Base-by-base conservation (phyloP, 2,888 invertebrate genomes). In the Nomada fabriciana region DNA sequence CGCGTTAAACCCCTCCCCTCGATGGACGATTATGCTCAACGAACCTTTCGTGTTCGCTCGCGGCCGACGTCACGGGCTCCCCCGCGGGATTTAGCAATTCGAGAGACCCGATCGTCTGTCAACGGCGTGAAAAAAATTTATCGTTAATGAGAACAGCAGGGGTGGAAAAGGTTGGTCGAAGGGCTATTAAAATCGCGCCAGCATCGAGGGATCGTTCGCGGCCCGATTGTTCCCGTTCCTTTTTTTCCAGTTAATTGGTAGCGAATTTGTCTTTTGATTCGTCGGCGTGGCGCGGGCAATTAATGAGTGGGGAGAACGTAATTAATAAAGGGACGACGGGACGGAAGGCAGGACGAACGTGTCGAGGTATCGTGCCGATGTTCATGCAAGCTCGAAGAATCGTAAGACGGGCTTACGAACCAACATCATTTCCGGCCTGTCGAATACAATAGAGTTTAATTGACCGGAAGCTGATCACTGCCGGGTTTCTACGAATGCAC, bases 11-110 rank as follows among this genome's bases (percentile, higher is more conserved):
- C 76, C 76, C 9, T 76, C 71, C 85, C 87, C 75, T 70, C 84
- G 84, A 83, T 80, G 52, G 78, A 80, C 85, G 89, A 88, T 88
- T 86, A 84, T 85, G 87, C 71, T 86, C 88, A 76, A 88, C 88
- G 86, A 85, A 82, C 80, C 85, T 86, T 88, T 80, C 68, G 79
- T 71, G 68, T 61, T 67, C 75, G 82, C 69, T 79, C 77, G 67
- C 65, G 83, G 61, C 73, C 83, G 78, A 67, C 79, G 72, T 79
- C 84, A 64, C 80, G 76, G 75, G 69, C 68, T 75, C 65, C 68
- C 75, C 60, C 70, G 59, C 29, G 71, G 82, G 83, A 82, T 76
- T 85, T 82, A 80, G 76, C 85, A 70, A 77, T 76, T 76, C 82
- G 60, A 43, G 23, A 76, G 86, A 76, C 65, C 77, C 73, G 59